A percentile compares a stretch with the other conserved stretches of the same genome.
phyloP scores from a whole-genome alignment of 1,140 invertebrate genomes.

The Hyles vespertilio region DNA sequence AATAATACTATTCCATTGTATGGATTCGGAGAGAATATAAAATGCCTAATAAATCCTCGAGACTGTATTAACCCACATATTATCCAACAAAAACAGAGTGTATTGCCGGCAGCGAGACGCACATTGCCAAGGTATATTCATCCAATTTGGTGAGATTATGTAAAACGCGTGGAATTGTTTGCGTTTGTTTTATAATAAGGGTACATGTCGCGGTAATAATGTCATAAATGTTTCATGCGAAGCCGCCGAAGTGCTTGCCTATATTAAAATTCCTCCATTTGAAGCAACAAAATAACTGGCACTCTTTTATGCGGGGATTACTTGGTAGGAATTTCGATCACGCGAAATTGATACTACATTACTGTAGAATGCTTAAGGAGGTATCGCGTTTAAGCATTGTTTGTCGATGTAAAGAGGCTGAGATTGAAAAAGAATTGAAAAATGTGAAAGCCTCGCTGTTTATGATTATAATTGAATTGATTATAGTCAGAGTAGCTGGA shows the following conservation, averaged over 20 bases:
- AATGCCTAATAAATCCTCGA: constrained; percentile 4
- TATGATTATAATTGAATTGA: too few species aligned
- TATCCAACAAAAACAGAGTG: constrained; percentile 2
- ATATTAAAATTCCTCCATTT: constrained; percentile 56
- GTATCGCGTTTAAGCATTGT: constrained; percentile 2
- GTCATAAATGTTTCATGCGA: constrained; percentile 53
- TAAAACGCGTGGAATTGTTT: constrained; percentile 51
- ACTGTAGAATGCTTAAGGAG: background rate
- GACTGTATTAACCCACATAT: constrained; percentile 5
- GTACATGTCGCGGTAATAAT: constrained; percentile 44
- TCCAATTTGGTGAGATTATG: constrained; percentile 61
- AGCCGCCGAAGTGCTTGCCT: constrained; percentile 37
- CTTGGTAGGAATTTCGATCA: constrained; percentile 33
- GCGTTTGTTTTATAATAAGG: constrained; percentile 51
- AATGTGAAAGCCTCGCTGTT: too few species aligned
- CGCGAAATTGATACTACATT: constrained; percentile 21
- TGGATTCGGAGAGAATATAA: background rate
- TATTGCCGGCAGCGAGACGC: constrained; percentile 12
- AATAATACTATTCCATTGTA: too few species aligned
- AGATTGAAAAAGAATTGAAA: too few species aligned
- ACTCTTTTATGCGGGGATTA: constrained; percentile 38
- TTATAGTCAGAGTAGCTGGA: too few species aligned
- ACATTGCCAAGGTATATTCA: constrained; percentile 21
- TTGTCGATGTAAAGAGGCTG: background rate
- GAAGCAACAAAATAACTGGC: constrained; percentile 33